Evolutionary conservation across 2,113 vertebrate genomes (phyloP).

Genomic region (Tragulus kanchil): DNA sequence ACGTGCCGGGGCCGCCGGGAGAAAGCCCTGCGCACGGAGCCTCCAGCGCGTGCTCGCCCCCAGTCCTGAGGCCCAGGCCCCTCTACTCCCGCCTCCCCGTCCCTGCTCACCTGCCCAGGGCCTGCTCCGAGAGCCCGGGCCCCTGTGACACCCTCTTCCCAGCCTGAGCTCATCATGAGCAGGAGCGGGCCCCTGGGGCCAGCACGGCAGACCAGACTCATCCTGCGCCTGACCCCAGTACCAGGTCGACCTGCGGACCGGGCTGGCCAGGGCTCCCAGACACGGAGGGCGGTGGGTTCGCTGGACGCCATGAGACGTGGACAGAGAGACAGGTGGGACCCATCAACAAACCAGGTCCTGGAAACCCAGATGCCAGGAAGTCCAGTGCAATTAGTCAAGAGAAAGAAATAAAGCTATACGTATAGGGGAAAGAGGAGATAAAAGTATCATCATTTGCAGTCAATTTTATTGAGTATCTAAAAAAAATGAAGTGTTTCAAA

Average conservation of each 20-base stretch:
- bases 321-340: no score
- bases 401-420: not conserved
- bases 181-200: not conserved
- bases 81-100: not conserved
- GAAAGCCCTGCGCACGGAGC: not conserved
- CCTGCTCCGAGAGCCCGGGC: not conserved
- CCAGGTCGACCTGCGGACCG: no score
- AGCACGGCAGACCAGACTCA: no score
- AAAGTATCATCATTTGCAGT: not conserved
- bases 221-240: no score
- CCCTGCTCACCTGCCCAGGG: not conserved
- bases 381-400: not conserved
- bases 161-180: not conserved
- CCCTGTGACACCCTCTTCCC: not conserved
- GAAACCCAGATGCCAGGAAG: no score
- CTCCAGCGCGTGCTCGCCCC: not conserved
- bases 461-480: not conserved
- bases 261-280: no score
- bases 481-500: not conserved
- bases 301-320: no score
- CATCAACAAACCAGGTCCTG: no score
- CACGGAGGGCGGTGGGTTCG: no score
- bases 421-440: not conserved
- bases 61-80: not conserved
- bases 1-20: not conserved